Evolutionary conservation across 2,797 vertebrate genomes (phyloP).

Genomic region (Poeciliopsis presidionis): DNA sequence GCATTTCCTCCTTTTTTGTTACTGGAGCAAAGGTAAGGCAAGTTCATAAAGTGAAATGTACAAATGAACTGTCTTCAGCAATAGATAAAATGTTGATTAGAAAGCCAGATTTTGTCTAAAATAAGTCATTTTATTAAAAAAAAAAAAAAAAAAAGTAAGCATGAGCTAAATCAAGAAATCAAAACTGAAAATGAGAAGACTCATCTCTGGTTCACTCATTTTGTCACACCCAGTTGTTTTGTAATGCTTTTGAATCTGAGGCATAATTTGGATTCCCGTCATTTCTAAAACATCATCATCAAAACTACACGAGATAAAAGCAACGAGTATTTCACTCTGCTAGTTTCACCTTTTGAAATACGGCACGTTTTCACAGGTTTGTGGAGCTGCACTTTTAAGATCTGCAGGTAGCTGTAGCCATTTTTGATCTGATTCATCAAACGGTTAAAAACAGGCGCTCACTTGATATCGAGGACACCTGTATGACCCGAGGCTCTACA

Average conservation of each 20-base stretch:
- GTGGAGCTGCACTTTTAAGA: neutral
- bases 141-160: neutral
- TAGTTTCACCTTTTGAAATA: neutral
- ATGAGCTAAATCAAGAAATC: neutral
- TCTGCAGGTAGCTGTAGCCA: neutral
- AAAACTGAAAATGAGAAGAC: neutral
- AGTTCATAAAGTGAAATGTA: neutral
- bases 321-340: neutral
- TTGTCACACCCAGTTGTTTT: neutral
- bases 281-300: neutral
- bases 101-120: neutral
- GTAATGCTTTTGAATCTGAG: neutral
- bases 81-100: too few relatives aligned
- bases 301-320: neutral
- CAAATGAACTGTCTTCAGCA: neutral
- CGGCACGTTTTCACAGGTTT: neutral
- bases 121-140: neutral
- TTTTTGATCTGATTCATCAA: conserved; percentile 12
- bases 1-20: neutral
- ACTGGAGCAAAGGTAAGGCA: neutral
- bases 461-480: conserved; percentile 60
- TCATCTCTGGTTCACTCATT: neutral
- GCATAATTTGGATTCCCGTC: neutral
- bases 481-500: conserved; percentile 59
- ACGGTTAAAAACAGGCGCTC: conserved; percentile 25